Percentiles rank a stretch among this genome's conserved stretches.
Conservation (phyloP, 2,113 vertebrate species). For the Amblyopsis rosae region DNA sequence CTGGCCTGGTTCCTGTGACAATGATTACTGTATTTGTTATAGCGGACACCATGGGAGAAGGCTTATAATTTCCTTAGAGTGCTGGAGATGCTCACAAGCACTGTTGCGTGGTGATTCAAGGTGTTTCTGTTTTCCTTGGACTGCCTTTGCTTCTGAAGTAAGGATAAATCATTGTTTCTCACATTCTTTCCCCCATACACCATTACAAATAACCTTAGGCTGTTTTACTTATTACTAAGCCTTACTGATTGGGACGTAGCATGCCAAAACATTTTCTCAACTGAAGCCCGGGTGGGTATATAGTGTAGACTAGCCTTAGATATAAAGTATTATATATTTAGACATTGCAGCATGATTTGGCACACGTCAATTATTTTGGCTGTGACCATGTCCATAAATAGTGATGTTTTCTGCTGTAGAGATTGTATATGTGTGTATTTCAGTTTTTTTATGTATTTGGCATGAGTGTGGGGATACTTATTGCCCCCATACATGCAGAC, state of each 20-base stretch:
- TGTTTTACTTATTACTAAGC: conserved; percentile 40
- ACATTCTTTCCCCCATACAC: conserved; percentile 38
- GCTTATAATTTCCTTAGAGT: conserved; percentile 38
- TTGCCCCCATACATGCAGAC: conserved; percentile 41
- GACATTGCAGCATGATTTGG: conserved; percentile 42
- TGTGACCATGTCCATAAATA: conserved; percentile 29
- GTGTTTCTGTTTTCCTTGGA: conserved; percentile 57
- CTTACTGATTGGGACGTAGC: conserved; percentile 32
- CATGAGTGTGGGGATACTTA: conserved; percentile 53
- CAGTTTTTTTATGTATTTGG: conserved; percentile 54
- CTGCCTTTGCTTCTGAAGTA: conserved; percentile 33
- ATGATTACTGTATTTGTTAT: conserved; percentile 66
- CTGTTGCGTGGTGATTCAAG: conserved; percentile 40
- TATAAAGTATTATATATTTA: conserved; percentile 36
- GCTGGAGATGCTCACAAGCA: conserved; percentile 50
- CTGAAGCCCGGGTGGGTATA: background rate
- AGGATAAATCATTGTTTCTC: conserved; percentile 42
- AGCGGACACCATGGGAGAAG: conserved; percentile 52
- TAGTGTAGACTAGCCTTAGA: background rate
- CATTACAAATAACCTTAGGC: conserved; percentile 36
- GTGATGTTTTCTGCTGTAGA: conserved; percentile 38
- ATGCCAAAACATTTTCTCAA: conserved; percentile 32
- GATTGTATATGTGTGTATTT: conserved; percentile 63
- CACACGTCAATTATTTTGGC: conserved; percentile 33
- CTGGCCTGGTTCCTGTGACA: conserved; percentile 54